Conservation (phyloP, 2,113 vertebrate genomes). For the Lepus europaeus region DNA sequence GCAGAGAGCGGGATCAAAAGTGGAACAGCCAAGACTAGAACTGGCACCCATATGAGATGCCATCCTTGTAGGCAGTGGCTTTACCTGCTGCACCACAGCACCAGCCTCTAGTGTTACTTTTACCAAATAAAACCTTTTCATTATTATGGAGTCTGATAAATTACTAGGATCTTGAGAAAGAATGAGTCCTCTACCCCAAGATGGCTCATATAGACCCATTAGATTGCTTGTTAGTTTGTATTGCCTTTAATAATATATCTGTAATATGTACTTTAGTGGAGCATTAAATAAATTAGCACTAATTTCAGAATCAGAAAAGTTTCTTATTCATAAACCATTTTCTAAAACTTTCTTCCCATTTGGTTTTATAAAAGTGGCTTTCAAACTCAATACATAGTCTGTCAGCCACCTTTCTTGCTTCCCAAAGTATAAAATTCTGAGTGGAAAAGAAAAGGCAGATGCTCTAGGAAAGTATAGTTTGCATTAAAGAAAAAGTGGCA, state of each 20-base stretch:
- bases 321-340: not conserved
- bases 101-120: not conserved
- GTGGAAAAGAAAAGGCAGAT: not conserved
- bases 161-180: not conserved
- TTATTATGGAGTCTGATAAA: not conserved
- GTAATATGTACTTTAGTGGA: not conserved
- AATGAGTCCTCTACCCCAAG: not conserved
- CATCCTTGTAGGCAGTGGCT: no score
- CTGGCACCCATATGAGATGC: no score
- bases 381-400: not conserved
- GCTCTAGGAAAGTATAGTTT: not conserved
- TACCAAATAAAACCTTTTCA: not conserved
- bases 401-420: not conserved
- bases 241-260: not conserved
- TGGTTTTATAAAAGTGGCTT: not conserved
- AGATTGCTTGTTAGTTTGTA: not conserved
- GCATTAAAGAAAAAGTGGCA: not conserved
- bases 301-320: not conserved
- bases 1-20: no score
- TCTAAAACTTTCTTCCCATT: not conserved
- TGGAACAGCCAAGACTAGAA: no score
- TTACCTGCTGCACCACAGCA: no score
- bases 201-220: not conserved
- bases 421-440: not conserved
- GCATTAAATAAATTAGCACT: not conserved